Evolutionary conservation across 2,797 vertebrate species (phyloP).

Genomic region (Heterohyrax brucei): DNA sequence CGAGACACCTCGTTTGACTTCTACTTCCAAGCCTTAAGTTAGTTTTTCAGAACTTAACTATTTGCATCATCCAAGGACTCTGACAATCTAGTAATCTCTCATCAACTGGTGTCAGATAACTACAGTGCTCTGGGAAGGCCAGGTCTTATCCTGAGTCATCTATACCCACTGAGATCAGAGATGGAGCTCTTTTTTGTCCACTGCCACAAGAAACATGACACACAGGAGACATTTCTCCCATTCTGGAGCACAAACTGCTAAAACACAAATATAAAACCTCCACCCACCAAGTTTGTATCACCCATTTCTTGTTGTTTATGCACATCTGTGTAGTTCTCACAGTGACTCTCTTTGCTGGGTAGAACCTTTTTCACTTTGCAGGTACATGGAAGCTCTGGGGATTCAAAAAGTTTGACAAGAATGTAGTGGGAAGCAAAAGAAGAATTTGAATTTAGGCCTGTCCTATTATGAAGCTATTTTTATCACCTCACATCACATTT

Average conservation of each 20-base stretch:
- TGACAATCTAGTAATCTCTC: neutral
- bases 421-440: neutral
- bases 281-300: rapidly evolving
- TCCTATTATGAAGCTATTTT: neutral
- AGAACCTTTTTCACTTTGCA: neutral
- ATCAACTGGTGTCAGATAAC: neutral
- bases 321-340: rapidly evolving
- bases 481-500: neutral
- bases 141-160: neutral
- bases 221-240: no score
- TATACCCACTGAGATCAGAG: neutral
- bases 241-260: neutral
- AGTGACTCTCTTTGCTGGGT: neutral
- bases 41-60: no score
- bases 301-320: rapidly evolving
- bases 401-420: neutral
- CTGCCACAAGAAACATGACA: neutral
- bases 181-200: rapidly evolving
- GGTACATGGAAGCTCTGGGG: neutral
- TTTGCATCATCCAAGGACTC: neutral
- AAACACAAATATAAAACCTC: neutral
- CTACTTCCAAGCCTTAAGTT: neutral
- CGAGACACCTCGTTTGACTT: neutral
- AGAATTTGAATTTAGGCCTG: neutral
- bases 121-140: neutral